Evolutionary conservation across 2,888 invertebrate species (phyloP).

Genomic region (Nomada goodeniana): DNA sequence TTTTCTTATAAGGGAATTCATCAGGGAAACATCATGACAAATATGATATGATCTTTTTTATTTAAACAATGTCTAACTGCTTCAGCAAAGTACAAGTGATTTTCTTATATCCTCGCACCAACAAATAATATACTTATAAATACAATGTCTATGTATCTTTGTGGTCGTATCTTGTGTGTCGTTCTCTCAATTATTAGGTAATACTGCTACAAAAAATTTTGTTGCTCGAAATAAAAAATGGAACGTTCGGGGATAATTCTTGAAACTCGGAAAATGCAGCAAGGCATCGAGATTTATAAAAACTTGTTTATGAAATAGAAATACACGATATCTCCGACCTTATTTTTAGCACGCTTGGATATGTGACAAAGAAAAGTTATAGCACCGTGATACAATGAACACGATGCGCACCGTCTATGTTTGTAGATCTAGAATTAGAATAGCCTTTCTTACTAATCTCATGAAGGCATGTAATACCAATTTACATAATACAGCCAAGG

Average conservation of each 20-base stretch:
- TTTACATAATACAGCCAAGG: constrained; percentile 41
- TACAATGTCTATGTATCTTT: constrained; percentile 72
- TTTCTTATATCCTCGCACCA: constrained; percentile 76
- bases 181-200: constrained; percentile 55
- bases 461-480: constrained; percentile 56
- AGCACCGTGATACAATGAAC: constrained; percentile 63
- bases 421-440: constrained; percentile 22
- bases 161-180: constrained; percentile 57
- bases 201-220: constrained; percentile 67
- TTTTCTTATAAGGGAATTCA: no score
- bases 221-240: constrained; percentile 28
- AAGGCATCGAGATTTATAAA: constrained; percentile 1
- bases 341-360: constrained; percentile 49
- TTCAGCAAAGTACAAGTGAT: constrained; percentile 77
- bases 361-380: constrained; percentile 46
- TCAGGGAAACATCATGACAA: constrained; percentile 15
- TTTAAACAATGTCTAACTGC: constrained; percentile 78
- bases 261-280: constrained; percentile 24
- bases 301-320: constrained; percentile 30
- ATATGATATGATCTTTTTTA: constrained; percentile 78
- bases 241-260: constrained; percentile 25
- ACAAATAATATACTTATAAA: constrained; percentile 72
- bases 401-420: constrained; percentile 50
- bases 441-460: constrained; percentile 27
- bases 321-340: constrained; percentile 41